These are phyloP conservation scores for Cancer borealis DNA, from an alignment of 2,888 invertebrate genomes.

Conservation along the genomic window DNA sequence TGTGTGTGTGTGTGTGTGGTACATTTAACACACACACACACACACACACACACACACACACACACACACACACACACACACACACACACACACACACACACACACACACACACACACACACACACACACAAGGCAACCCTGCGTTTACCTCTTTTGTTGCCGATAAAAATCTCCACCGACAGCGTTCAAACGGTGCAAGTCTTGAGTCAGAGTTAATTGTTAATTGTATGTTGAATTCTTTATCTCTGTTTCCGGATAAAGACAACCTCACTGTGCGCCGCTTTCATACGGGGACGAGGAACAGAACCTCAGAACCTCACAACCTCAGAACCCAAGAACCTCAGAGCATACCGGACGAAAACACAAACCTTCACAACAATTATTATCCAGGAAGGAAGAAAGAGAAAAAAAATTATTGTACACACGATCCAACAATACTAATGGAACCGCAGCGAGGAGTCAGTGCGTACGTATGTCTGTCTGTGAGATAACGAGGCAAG, in stretches of 20 bases:
- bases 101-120: no score
- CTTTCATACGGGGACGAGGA: not conserved
- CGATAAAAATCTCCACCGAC: not conserved
- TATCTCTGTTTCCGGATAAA: not conserved
- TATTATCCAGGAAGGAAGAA: not conserved
- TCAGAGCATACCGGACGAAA: not conserved
- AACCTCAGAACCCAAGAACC: not conserved
- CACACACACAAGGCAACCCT: not conserved
- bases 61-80: no score
- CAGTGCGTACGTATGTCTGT: not conserved
- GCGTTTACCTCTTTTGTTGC: not conserved
- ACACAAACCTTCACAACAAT: not conserved
- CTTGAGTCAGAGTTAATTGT: constrained; percentile 14
- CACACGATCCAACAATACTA: constrained; percentile 8
- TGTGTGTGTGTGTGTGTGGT: not conserved
- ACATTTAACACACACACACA: no score
- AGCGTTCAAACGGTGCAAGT: not conserved
- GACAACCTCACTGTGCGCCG: not conserved
- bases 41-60: no score
- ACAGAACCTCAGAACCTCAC: not conserved
- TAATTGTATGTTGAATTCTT: not conserved
- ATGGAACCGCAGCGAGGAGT: not conserved
- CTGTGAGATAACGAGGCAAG: not conserved
- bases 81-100: no score
- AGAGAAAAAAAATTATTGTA: not conserved